Evolutionary conservation across 2,113 vertebrate species (phyloP).

Genomic region (Psilopsiagon aurifrons): DNA sequence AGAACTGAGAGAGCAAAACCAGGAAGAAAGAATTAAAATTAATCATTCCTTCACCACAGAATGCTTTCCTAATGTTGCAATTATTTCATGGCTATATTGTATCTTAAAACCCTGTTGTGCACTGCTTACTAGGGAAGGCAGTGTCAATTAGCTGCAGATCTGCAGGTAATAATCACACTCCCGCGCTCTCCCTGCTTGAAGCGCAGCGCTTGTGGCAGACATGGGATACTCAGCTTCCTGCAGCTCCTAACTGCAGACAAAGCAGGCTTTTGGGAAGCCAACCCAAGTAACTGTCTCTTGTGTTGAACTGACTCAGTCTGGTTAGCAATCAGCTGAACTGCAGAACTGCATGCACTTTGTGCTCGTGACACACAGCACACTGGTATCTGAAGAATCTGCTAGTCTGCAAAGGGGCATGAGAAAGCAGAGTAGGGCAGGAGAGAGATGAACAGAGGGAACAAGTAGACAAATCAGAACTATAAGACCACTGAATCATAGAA

Average conservation of each 20-base stretch:
- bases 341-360: background rate
- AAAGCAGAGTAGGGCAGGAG: background rate
- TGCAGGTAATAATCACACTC: background rate
- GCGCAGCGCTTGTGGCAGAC: accelerated
- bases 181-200: background rate
- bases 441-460: background rate
- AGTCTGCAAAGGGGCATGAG: background rate
- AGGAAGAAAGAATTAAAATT: background rate
- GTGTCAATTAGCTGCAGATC: background rate
- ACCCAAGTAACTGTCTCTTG: background rate
- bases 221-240: accelerated
- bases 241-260: background rate
- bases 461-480: background rate
- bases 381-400: background rate
- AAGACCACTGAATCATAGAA: background rate
- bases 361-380: background rate
- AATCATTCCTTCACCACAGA: background rate
- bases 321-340: background rate
- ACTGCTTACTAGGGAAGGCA: background rate
- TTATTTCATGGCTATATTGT: background rate
- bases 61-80: background rate
- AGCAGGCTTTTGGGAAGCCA: background rate
- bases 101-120: background rate
- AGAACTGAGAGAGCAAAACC: background rate
- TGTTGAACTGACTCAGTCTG: background rate